Conservation (phyloP, 2,888 invertebrate species). For the Rhyacophila evoluta region DNA sequence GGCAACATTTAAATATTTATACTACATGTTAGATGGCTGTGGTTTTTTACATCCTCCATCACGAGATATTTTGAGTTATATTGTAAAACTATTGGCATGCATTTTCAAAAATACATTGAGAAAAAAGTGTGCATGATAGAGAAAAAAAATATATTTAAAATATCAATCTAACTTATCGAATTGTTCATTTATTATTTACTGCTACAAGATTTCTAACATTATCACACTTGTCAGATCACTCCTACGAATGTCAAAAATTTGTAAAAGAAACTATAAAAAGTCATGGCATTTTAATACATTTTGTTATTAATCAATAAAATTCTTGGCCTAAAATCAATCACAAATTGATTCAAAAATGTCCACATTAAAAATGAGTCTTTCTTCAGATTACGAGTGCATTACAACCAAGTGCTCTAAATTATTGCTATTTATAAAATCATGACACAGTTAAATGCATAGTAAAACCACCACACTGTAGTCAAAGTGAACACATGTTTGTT, state of each 20-base stretch:
- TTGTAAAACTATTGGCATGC: no score
- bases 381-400: background rate
- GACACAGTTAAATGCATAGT: slow-evolving; percentile 21
- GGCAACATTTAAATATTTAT: no score
- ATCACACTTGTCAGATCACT: background rate
- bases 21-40: no score
- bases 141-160: no score
- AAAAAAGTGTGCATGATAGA: no score
- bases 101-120: no score
- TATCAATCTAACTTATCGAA: background rate
- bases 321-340: background rate
- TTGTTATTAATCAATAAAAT: background rate
- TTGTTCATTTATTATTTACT: background rate
- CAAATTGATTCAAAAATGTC: background rate
- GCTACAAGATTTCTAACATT: background rate
- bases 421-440: background rate
- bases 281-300: background rate
- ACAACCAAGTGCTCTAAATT: background rate
- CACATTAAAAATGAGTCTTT: background rate
- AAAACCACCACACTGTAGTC: background rate
- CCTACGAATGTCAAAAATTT: background rate
- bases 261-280: slow-evolving; percentile 1
- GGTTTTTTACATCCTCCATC: no score
- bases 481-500: background rate
- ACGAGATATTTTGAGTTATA: no score